A percentile compares a stretch with the other conserved stretches of the same genome.
Evolutionary conservation across 2,113 vertebrate genomes (phyloP).

Genomic region (Stegostoma tigrinum): DNA sequence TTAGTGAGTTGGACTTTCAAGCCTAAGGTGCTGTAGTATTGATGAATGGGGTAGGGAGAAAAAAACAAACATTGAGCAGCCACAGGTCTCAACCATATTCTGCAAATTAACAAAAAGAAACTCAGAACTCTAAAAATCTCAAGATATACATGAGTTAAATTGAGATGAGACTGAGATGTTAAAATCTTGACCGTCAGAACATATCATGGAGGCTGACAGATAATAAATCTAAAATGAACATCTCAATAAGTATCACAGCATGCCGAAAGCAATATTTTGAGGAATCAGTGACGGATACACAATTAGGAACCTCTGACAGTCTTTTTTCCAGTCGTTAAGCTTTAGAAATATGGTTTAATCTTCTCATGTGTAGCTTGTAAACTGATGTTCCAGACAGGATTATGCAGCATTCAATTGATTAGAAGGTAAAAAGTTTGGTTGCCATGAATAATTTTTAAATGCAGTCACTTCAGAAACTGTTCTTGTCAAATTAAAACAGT

Average conservation of each 20-base stretch:
- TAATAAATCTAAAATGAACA: conserved; percentile 34
- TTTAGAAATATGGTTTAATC: conserved; percentile 24
- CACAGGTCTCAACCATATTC: neutral
- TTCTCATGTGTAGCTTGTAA: conserved; percentile 27
- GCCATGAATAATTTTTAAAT: conserved; percentile 27
- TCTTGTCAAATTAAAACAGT: conserved; percentile 14
- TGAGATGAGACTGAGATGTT: neutral
- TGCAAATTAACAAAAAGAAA: neutral
- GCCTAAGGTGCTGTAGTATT: neutral
- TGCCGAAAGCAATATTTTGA: conserved; percentile 29
- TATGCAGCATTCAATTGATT: conserved; percentile 29
- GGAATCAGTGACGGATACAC: conserved; percentile 30
- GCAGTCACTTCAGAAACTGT: conserved; percentile 2
- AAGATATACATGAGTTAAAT: conserved; percentile 4
- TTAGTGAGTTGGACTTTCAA: neutral
- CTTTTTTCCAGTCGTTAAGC: conserved; percentile 27
- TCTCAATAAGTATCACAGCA: conserved; percentile 17
- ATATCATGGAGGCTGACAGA: conserved; percentile 13
- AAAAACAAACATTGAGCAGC: neutral
- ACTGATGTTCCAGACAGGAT: conserved; percentile 24
- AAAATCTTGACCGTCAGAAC: conserved; percentile 33
- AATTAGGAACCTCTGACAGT: conserved; percentile 32
- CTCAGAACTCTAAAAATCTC: neutral
- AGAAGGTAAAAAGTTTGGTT: conserved; percentile 24
- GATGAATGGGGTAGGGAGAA: neutral